Conservation (phyloP, 2,113 vertebrate species). For the Triplophysa tibetana region DNA sequence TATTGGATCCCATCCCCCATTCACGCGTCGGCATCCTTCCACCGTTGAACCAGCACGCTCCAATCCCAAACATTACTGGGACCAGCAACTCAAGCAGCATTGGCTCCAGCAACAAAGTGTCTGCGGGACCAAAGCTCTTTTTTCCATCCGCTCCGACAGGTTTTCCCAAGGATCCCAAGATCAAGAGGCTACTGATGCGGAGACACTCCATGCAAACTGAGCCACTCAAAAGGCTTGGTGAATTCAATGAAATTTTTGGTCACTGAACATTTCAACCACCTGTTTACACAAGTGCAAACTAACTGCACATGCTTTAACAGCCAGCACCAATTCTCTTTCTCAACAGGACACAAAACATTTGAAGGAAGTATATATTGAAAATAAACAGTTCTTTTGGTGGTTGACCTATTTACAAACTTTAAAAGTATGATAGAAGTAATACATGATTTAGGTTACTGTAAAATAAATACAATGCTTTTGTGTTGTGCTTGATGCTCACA, state of each 20-base stretch:
- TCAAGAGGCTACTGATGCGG: constrained; percentile 78
- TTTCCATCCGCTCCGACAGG: constrained; percentile 77
- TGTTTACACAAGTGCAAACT: too few species aligned
- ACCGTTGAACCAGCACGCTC: constrained; percentile 74
- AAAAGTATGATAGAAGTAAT: too few species aligned
- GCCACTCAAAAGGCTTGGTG: constrained; percentile 80
- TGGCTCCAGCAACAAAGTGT: constrained; percentile 59
- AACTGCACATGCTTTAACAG: too few species aligned
- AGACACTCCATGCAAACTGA: constrained; percentile 89
- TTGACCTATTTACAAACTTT: neutral
- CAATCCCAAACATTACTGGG: constrained; percentile 62
- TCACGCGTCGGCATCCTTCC: constrained; percentile 81
- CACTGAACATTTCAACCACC: constrained; percentile 37
- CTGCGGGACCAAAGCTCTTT: constrained; percentile 68
- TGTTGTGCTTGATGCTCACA: neutral
- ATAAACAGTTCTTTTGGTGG: neutral
- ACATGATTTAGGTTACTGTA: neutral
- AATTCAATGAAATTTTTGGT: constrained; percentile 67
- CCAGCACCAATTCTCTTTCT: too few species aligned
- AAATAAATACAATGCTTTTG: constrained; percentile 5
- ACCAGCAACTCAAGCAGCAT: constrained; percentile 59
- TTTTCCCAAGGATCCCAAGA: constrained; percentile 78
- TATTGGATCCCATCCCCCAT: constrained; percentile 70
- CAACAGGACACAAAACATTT: neutral
- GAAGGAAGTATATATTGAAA: neutral